A percentile compares a stretch with the other conserved stretches of the same genome.
Conservation (phyloP, 2,888 invertebrate genomes). For the Sphaerophoria taeniata region DNA sequence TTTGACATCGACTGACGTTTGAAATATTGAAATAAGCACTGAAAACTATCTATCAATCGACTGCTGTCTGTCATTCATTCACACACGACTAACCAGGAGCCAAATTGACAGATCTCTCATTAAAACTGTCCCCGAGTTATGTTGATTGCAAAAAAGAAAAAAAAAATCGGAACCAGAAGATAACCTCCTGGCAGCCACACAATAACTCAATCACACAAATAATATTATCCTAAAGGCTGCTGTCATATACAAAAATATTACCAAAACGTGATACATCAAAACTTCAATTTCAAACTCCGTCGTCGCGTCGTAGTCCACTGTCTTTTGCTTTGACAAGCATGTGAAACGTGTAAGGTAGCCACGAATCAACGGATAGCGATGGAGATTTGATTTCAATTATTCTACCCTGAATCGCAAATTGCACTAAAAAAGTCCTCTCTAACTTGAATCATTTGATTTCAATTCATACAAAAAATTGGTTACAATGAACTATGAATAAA, state of each 20-base stretch:
- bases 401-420: slow-evolving; percentile 67
- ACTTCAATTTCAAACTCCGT: slow-evolving; percentile 35
- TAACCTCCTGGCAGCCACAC: slow-evolving; percentile 46
- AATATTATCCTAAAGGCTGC: slow-evolving; percentile 42
- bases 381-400: slow-evolving; percentile 63
- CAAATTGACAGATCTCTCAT: slow-evolving; percentile 61
- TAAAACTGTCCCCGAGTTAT: slow-evolving; percentile 31
- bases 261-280: slow-evolving; percentile 62
- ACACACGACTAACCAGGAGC: slow-evolving; percentile 56
- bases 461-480: slow-evolving; percentile 27
- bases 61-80: slow-evolving; percentile 58
- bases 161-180: slow-evolving; percentile 36
- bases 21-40: neutral
- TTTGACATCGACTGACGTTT: no score
- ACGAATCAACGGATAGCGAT: neutral
- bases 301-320: slow-evolving; percentile 14
- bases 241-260: slow-evolving; percentile 13
- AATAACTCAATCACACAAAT: slow-evolving; percentile 60
- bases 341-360: slow-evolving; percentile 31
- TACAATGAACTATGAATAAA: no score
- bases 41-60: slow-evolving; percentile 21
- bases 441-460: slow-evolving; percentile 63
- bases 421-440: slow-evolving; percentile 69
- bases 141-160: neutral
- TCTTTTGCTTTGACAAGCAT: slow-evolving; percentile 8